Conservation (phyloP, 2,113 vertebrate genomes). For the Hemicordylus capensis region DNA sequence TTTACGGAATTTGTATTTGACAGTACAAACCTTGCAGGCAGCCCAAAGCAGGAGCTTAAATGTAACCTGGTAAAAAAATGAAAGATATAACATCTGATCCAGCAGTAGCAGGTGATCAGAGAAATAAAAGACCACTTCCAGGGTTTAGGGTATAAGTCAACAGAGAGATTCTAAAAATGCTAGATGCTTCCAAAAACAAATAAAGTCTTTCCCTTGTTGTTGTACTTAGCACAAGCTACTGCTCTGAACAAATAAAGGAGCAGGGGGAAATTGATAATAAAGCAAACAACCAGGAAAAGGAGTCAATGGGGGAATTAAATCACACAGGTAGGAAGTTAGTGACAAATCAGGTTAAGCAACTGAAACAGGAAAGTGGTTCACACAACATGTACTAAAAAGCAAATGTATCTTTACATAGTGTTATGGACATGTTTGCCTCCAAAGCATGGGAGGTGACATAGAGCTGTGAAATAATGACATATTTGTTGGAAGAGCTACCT, state of each 20-base stretch:
- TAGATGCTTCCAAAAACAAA: constrained; percentile 46
- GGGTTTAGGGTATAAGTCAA: constrained; percentile 50
- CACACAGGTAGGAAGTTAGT: constrained; percentile 37
- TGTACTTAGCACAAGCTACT: constrained; percentile 35
- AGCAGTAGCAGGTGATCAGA: constrained; percentile 47
- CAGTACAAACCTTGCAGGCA: constrained; percentile 36
- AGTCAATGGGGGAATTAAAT: constrained; percentile 19
- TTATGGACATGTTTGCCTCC: not conserved
- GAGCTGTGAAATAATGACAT: not conserved
- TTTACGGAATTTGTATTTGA: constrained; percentile 39
- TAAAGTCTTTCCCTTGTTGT: constrained; percentile 42
- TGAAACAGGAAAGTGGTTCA: not conserved
- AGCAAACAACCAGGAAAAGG: constrained; percentile 44
- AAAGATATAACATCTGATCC: constrained; percentile 37
- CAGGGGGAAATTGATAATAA: constrained; percentile 40
- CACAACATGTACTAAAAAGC: not conserved
- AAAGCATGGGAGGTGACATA: not conserved
- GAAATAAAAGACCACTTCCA: constrained; percentile 18
- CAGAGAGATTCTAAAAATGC: constrained; percentile 41
- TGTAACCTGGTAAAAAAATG: constrained; percentile 46
- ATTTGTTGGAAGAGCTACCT: not conserved
- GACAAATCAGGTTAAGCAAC: constrained; percentile 17
- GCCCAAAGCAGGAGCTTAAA: constrained; percentile 31
- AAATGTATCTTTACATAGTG: not conserved
- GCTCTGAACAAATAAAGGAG: constrained; percentile 32